Evolutionary conservation across 2,113 vertebrate species (phyloP), one percentile per base, ranked within the genome.

Genomic region (Propithecus coquereli): DNA sequence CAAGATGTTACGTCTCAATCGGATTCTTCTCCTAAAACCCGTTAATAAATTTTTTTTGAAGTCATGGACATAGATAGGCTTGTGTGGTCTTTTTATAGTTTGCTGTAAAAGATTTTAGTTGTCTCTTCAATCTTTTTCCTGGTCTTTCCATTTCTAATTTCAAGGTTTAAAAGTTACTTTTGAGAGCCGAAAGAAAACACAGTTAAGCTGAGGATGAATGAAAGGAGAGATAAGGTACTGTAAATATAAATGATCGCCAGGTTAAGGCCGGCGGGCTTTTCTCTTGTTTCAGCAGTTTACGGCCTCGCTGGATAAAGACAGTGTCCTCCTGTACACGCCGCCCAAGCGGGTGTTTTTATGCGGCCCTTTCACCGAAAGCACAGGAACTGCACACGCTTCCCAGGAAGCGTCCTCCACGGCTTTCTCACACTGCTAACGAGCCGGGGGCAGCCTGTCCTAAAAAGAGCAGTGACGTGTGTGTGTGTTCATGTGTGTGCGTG

Each of bases 161-260:
- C 68, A 81, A 94, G 84, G 27, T 23, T 94, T 95, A 89, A 85
- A 47, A 91, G 90, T 66, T 59, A 25, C 9, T 95, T 96, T 70
- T 54, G 32, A 92, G 23, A 93, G 43, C n/a, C 70, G 7, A 59
- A 61, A 84, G 87, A 70, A 95, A 94, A 84, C 92, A 89, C 47
- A 32, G 89, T 90, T 80, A 97, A 96, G 94, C 76, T 45, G 77
- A 54, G 22, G 96, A 92, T 50, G 47, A 97, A 95, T 76, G 85
- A 37, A 45, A 34, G 43, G 45, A 91, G 17, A 37, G 37, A 32
- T 25, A 30, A 0, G 47, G 87, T 43, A 47, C 0, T 61, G 32
- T 73, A 95, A 97, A 88, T 54, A 37, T 47, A 89, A 90, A n/a
- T 27, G 91, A 70, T 23, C 20, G 37, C 30, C 86, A 7, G 80